Percentiles rank a stretch among this genome's conserved stretches.
Evolutionary conservation across 2,113 vertebrate genomes (phyloP).

Genomic region (Sula dactylatra): DNA sequence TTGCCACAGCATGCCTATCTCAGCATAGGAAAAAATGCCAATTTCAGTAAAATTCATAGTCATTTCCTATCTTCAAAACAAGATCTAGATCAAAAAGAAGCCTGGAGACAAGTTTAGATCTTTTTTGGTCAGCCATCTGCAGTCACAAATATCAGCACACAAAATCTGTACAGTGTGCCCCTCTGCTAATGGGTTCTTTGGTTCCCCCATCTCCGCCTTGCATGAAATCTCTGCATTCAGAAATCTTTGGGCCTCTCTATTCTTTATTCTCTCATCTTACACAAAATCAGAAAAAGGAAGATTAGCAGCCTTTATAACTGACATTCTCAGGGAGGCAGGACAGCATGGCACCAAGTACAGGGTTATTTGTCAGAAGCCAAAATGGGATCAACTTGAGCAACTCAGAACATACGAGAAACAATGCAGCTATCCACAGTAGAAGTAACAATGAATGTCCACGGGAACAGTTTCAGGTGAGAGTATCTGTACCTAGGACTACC

Average conservation of each 20-base stretch:
- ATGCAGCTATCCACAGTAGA: not conserved
- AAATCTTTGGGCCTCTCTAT: not conserved
- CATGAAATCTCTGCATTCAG: not conserved
- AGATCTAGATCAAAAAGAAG: not conserved
- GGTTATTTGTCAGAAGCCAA: not conserved
- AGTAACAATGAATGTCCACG: not conserved
- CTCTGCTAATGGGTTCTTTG: not conserved
- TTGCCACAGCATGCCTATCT: not conserved
- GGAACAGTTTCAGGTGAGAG: not conserved
- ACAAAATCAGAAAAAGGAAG: not conserved
- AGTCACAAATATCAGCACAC: not conserved
- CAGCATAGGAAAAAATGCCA: not conserved
- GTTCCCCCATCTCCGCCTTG: not conserved
- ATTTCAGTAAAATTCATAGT: not conserved
- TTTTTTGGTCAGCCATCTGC: not conserved
- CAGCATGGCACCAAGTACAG: not conserved
- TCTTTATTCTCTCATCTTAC: not conserved
- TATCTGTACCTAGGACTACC: not conserved
- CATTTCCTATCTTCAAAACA: not conserved
- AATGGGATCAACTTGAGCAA: not conserved
- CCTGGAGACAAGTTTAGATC: not conserved
- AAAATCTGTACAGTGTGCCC: accelerated
- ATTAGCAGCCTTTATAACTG: not conserved
- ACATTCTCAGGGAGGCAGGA: not conserved
- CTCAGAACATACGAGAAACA: not conserved